Conservation (phyloP, 2,888 invertebrate species). For the Argyresthia albistria region DNA sequence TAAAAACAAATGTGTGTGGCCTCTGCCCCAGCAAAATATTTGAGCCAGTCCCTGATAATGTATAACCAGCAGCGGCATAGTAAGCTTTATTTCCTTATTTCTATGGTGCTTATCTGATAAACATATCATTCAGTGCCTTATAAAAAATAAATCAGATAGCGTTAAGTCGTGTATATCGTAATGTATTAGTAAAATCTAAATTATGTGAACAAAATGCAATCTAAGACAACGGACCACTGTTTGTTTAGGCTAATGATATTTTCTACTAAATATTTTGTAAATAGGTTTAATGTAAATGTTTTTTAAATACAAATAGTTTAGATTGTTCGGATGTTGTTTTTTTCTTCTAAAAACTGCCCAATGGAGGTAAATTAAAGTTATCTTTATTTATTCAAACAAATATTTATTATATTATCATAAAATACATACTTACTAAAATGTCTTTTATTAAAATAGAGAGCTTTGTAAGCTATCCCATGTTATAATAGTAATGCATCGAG, state of each 20-base stretch:
- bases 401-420: not conserved
- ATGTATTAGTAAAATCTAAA: not conserved
- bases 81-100: no score
- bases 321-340: not conserved
- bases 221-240: not conserved
- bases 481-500: not conserved
- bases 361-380: not conserved
- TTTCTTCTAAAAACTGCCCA: not conserved
- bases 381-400: no score
- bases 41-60: no score
- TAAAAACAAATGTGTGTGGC: no score
- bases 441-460: conserved; percentile 15
- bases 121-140: no score
- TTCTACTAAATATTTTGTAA: not conserved
- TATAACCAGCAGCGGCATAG: no score
- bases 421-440: conserved; percentile 5
- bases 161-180: not conserved
- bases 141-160: no score
- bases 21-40: no score
- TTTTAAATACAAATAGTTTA: conserved; percentile 2
- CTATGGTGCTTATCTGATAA: no score
- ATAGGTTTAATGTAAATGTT: conserved; percentile 2
- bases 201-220: not conserved
- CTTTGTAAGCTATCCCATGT: conserved; percentile 15
- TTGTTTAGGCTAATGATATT: not conserved